phyloP scores from a whole-genome alignment of 2,797 vertebrate species.

The Halcyon badia region DNA sequence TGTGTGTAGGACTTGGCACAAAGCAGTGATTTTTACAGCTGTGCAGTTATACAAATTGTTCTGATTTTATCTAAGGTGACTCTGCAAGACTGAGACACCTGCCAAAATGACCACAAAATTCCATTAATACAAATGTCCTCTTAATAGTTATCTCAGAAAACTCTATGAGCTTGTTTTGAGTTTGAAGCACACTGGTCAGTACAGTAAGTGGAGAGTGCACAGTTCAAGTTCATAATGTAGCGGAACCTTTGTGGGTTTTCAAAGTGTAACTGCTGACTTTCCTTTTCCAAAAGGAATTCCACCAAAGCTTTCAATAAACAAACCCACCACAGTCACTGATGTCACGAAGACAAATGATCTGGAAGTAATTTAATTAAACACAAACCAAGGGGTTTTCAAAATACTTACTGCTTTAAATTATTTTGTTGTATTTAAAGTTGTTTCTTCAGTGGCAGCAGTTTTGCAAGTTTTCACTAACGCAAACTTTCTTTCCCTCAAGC shows the following conservation, averaged over 20 bases:
- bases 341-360: background rate
- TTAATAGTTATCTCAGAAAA: background rate
- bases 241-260: background rate
- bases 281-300: background rate
- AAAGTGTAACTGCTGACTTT: background rate
- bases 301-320: background rate
- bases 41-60: background rate
- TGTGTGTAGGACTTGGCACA: fast-evolving
- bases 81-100: background rate
- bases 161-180: background rate
- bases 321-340: background rate
- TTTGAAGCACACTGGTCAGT: background rate
- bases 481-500: background rate
- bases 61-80: background rate
- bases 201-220: background rate
- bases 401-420: background rate
- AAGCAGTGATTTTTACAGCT: background rate
- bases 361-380: background rate
- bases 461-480: background rate
- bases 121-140: background rate
- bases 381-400: background rate
- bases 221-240: background rate
- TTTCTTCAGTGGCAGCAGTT: background rate
- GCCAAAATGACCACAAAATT: background rate
- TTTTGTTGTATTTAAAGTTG: background rate